These are phyloP conservation scores for Atethmia centrago DNA, from an alignment of 2,888 invertebrate genomes.

Conservation along the genomic window DNA sequence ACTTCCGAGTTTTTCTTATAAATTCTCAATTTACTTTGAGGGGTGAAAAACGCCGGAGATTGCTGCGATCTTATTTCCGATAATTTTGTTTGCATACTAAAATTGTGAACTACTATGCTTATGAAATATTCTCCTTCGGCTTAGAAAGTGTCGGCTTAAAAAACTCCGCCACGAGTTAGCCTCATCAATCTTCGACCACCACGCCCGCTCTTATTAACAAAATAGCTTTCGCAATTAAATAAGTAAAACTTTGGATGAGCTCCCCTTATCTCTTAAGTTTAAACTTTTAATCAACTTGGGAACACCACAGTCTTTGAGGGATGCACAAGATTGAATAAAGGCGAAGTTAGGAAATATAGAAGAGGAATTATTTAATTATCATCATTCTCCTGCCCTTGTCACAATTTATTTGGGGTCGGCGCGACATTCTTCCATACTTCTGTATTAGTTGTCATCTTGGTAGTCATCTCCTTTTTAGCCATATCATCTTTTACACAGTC, in stretches of 20 bases:
- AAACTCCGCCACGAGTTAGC: constrained; percentile 15
- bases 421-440: no score
- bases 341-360: neutral
- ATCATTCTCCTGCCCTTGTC: no score
- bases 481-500: no score
- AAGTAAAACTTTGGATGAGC: constrained; percentile 47
- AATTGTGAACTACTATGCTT: constrained; percentile 1
- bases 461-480: no score
- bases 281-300: constrained; percentile 56
- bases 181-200: constrained; percentile 50
- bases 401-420: no score
- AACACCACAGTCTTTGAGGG: constrained; percentile 19
- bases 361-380: neutral
- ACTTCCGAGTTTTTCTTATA: neutral
- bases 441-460: no score
- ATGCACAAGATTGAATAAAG: constrained; percentile 30
- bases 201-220: constrained; percentile 46
- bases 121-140: no score
- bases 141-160: neutral
- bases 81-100: neutral
- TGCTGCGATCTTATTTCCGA: neutral
- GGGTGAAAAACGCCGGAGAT: constrained; percentile 8
- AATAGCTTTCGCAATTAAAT: constrained; percentile 55
- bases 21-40: constrained; percentile 1
- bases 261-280: constrained; percentile 50